Evolutionary conservation across 2,888 invertebrate species (phyloP), one percentile per base, ranked within the genome.

Genomic region (Scelioninae gen. 1): DNA sequence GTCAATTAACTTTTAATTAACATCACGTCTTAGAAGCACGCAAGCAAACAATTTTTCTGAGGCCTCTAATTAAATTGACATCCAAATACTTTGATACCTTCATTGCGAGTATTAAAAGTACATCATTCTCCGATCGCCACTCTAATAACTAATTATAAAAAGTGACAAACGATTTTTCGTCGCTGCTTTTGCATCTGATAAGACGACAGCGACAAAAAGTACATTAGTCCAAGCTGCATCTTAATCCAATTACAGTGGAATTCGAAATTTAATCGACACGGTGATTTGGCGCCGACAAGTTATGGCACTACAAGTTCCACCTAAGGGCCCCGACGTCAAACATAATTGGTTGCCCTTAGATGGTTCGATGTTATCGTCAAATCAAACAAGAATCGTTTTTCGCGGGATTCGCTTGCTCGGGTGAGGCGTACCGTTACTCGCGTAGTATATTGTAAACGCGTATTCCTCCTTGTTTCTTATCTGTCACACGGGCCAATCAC

Each of bases 241-340:
- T 83, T 88, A 88, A 89, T 89, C 90, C 88, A 90, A 90, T 91
- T 91, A 90, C 86, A 87, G 85, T 83, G 89, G 88, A 89, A 90
- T 89, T 85, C 85, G 65, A 81, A 80, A 88, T 88, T 89, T 87
- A 89, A 90, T 89, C 87, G 86, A 87, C 86, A 82, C 86, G 86
- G 86, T 86, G 83, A 77, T 74, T 62, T 56, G 71, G 51, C 56
- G 80, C 80, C 83, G 84, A 87, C 84, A 63, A 81, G 78, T 82
- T 79, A 65, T 47, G 69, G 82, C 51, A 47, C 60, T 45, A 29
- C 60, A 63, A 29, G 45, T 16, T 56, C 38, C 47, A 16, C 29
- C 51, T 29, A 75, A 75, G 75, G 82, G 78, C 31, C 47, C 47
- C 40, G 40, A 62, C 75, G 63, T 83, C 75, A 47, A 82, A 51